These are phyloP conservation scores for Tricholauxania praeusta DNA, from an alignment of 2,888 invertebrate genomes.

Conservation along the genomic window DNA sequence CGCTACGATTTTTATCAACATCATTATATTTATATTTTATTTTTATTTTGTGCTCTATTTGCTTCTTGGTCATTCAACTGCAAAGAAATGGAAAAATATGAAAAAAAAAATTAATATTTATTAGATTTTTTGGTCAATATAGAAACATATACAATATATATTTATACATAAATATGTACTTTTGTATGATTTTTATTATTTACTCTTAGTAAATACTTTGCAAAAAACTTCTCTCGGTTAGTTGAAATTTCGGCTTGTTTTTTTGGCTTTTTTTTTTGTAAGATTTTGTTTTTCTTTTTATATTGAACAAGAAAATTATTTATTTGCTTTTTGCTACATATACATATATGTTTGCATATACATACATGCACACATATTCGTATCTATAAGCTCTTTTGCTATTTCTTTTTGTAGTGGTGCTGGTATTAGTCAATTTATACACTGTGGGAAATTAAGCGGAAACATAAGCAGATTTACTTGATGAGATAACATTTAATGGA, in stretches of 20 bases:
- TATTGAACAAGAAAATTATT: slow-evolving; percentile 51
- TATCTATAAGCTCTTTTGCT: slow-evolving; percentile 14
- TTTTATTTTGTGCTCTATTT: slow-evolving; percentile 27
- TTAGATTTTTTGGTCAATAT: slow-evolving; percentile 9
- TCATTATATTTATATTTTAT: slow-evolving; percentile 28
- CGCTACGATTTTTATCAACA: neutral
- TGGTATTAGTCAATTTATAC: slow-evolving; percentile 13
- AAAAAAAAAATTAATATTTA: neutral
- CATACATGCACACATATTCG: neutral
- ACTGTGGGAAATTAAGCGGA: slow-evolving; percentile 9
- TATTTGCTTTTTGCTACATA: slow-evolving; percentile 54
- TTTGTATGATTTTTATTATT: slow-evolving; percentile 38
- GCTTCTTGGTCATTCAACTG: slow-evolving; percentile 54
- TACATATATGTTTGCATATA: slow-evolving; percentile 36
- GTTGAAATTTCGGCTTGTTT: neutral
- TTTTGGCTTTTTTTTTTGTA: slow-evolving; percentile 36
- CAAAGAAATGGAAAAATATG: slow-evolving; percentile 51
- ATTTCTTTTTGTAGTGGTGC: neutral
- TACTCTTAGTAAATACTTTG: slow-evolving; percentile 28
- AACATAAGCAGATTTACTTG: slow-evolving; percentile 28
- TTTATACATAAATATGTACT: neutral
- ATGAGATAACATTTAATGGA: slow-evolving; percentile 19
- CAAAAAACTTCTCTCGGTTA: slow-evolving; percentile 30
- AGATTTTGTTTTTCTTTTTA: slow-evolving; percentile 22
- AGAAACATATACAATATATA: neutral